Conservation (phyloP, 2,888 invertebrate species). For the Drosophila nigricruria region DNA sequence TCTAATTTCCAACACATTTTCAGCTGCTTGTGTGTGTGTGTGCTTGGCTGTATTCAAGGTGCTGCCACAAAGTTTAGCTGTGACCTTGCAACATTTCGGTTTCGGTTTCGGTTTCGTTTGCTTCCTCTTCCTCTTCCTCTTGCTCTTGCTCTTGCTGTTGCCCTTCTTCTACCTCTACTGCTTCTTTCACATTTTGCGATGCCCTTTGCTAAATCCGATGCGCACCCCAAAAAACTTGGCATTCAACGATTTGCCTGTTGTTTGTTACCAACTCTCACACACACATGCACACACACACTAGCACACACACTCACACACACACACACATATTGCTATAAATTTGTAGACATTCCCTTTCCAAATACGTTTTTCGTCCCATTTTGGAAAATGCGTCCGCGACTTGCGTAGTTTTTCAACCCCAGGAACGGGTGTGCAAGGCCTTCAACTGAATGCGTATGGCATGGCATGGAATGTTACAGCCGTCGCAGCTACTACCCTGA, state of each 20-base stretch:
- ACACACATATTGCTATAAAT: constrained; percentile 7
- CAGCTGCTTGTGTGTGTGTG: constrained; percentile 2
- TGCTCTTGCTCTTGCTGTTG: background rate
- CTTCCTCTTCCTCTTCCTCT: background rate
- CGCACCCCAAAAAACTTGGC: constrained; percentile 59
- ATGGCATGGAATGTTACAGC: constrained; percentile 42
- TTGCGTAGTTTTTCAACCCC: constrained; percentile 53
- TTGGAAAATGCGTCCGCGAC: constrained; percentile 35
- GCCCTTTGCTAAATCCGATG: constrained; percentile 55
- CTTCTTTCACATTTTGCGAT: constrained; percentile 21
- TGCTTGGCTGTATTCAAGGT: constrained; percentile 10
- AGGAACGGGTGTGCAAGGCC: constrained; percentile 26
- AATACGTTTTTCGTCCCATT: constrained; percentile 44
- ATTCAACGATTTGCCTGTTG: constrained; percentile 22
- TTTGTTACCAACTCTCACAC: constrained; percentile 52
- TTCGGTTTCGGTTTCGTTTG: constrained; percentile 12
- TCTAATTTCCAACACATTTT: background rate
- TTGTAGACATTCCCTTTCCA: constrained; percentile 49
- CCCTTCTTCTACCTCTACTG: background rate
- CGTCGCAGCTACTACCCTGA: constrained; percentile 39
- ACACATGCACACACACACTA: background rate
- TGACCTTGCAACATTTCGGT: constrained; percentile 46
- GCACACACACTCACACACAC: background rate
- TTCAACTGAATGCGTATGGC: constrained; percentile 49
- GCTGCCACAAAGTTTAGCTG: constrained; percentile 14